Evolutionary conservation across 1,140 invertebrate species (phyloP).

Genomic region (Orchesella cincta): DNA sequence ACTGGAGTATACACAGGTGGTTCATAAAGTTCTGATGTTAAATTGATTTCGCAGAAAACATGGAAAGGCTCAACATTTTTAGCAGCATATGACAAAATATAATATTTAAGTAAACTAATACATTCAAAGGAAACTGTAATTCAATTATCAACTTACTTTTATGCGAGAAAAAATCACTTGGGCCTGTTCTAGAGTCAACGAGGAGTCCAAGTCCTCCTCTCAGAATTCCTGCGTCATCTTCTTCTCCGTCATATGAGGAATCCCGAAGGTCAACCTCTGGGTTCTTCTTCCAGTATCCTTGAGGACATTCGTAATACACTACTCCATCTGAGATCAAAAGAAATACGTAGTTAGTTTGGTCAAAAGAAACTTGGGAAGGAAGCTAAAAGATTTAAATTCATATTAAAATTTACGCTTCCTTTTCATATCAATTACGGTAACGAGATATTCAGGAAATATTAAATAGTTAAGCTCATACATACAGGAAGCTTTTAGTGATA

Average conservation of each 20-base stretch:
- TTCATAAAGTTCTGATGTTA: too few relatives aligned
- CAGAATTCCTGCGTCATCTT: slow-evolving; percentile 61
- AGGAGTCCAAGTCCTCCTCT: slow-evolving; percentile 84
- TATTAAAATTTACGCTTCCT: too few relatives aligned
- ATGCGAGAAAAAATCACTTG: slow-evolving; percentile 71
- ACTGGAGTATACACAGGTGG: background rate
- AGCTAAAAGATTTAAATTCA: background rate
- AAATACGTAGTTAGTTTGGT: too few relatives aligned
- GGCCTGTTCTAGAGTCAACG: slow-evolving; percentile 79
- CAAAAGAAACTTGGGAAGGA: background rate
- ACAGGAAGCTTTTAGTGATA: too few relatives aligned
- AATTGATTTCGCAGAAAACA: background rate
- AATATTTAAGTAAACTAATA: background rate
- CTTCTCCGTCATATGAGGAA: slow-evolving; percentile 65
- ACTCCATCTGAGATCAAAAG: slow-evolving; percentile 44
- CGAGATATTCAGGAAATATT: too few relatives aligned
- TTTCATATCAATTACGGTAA: too few relatives aligned
- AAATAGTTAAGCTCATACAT: too few relatives aligned
- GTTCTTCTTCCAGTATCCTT: slow-evolving; percentile 51
- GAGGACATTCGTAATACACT: slow-evolving; percentile 49
- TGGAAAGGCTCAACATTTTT: background rate
- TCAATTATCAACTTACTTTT: slow-evolving; percentile 29
- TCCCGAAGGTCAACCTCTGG: slow-evolving; percentile 64
- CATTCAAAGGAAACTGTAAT: background rate
- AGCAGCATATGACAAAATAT: background rate